Base-by-base conservation (phyloP, 2,113 vertebrate species). In the Acrocephalus arundinaceus region DNA sequence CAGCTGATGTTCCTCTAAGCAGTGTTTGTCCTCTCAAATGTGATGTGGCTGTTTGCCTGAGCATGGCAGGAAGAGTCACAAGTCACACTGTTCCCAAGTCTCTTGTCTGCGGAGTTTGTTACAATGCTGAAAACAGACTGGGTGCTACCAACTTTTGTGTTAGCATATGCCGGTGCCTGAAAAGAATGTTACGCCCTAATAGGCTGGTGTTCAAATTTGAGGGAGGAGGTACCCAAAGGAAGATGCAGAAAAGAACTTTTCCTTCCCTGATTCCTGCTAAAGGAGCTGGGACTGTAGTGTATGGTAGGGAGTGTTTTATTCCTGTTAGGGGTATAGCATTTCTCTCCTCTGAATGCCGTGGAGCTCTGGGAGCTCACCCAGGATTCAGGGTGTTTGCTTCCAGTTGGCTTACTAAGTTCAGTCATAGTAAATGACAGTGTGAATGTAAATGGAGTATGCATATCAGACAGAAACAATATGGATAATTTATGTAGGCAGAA, bases 281-380 rank as follows among this genome's bases (percentile, higher is more conserved):
- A 76, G 39, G 52, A 78, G 30, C 37, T 54, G 46, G 27, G 16
- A 30, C 6, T 76, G 35, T 28, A 3, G 7, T 35, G 24, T 7
- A 3, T 6, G 52, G 63, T 43, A 65, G 62, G 10, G 25, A 23
- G 5, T 46, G 33, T 52, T 16, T 35, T 52, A 19, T 66, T 91
- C 55, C 41, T 0, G 0, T 46, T 35, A 15, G 13, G 14, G 19
- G 3, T 45, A 87, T 13, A 68, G 33, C 16, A 11, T 51, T 90
- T 74, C 28, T 68, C 31, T 20, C 24, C 41, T 55, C 35, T 49
- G 35, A 59, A 18, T 0, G 0, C 18, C n/a, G 3, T 5, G 24
- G 72, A 70, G 35, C 27, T 68, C 30, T 33, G 37, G 61, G n/a
- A 92, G 37, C 65, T 77, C 79, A 41, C 52, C 59, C 68, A 5